Conservation (phyloP, 2,888 invertebrate species). For the Villa cingulata region DNA sequence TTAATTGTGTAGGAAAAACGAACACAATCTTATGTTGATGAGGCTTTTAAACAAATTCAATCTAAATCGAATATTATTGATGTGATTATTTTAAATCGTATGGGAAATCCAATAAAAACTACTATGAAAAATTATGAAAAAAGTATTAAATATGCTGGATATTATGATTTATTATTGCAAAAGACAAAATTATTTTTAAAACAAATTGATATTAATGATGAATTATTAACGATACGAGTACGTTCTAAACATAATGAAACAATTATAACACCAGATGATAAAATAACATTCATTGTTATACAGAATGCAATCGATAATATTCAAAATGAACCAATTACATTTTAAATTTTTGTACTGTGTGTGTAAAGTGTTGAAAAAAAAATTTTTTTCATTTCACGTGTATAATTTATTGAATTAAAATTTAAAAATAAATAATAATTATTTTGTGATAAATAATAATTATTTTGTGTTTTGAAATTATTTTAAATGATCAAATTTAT, state of each 20-base stretch:
- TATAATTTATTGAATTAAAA: no score
- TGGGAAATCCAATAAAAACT: constrained; percentile 28
- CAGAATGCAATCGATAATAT: constrained; percentile 25
- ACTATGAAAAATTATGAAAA: constrained; percentile 21
- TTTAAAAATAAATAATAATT: no score
- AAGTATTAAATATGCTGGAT: constrained; percentile 27
- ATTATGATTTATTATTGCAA: constrained; percentile 26
- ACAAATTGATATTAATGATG: constrained; percentile 23
- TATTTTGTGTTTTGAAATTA: no score
- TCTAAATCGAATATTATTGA: constrained; percentile 26
- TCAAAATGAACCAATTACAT: constrained; percentile 3
- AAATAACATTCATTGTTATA: constrained; percentile 29
- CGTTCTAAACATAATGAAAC: constrained; percentile 28
- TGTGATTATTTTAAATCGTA: constrained; percentile 26
- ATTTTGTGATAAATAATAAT: no score
- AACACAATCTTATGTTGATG: constrained; percentile 27
- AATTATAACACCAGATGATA: constrained; percentile 28
- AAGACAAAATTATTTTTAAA: constrained; percentile 26
- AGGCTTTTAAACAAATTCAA: constrained; percentile 22
- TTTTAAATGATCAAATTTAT: no score
- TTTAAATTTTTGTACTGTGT: not conserved
- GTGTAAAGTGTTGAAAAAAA: not conserved
- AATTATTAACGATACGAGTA: constrained; percentile 24
- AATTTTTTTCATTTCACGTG: no score
- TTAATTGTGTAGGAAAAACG: constrained; percentile 18